phyloP scores from a whole-genome alignment of 2,797 vertebrate genomes.

The Gambelia wislizenii region DNA sequence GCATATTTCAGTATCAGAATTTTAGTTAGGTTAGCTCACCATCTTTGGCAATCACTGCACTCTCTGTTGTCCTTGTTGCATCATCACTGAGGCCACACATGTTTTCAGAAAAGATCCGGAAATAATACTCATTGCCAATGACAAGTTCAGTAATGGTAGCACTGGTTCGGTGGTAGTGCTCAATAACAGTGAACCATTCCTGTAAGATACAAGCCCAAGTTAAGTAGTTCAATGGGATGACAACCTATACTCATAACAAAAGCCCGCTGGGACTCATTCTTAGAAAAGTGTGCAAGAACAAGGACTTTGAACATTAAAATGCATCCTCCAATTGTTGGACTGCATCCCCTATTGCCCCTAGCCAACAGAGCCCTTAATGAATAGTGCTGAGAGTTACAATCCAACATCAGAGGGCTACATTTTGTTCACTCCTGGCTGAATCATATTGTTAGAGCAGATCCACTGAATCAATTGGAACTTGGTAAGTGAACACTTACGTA shows the following conservation, averaged over 20 bases:
- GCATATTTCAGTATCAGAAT: neutral
- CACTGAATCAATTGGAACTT: too few relatives aligned
- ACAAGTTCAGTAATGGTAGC: constrained; percentile 94
- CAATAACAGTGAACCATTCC: constrained; percentile 98
- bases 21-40: constrained; percentile 79
- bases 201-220: constrained; percentile 65
- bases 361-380: too few relatives aligned
- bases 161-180: constrained; percentile 95
- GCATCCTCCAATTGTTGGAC: too few relatives aligned
- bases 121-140: constrained; percentile 98
- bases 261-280: neutral
- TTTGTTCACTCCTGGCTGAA: neutral
- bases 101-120: constrained; percentile 95
- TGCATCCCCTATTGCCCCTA: too few relatives aligned
- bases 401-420: neutral
- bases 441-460: too few relatives aligned
- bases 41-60: constrained; percentile 93
- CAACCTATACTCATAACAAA: neutral
- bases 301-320: too few relatives aligned
- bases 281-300: neutral
- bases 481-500: too few relatives aligned
- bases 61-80: constrained; percentile 92
- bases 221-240: neutral
- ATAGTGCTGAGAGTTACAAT: too few relatives aligned
- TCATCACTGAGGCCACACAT: constrained; percentile 95